These are phyloP conservation scores for Andrena camellia DNA, from an alignment of 2,888 invertebrate species.

Conservation along the genomic window DNA sequence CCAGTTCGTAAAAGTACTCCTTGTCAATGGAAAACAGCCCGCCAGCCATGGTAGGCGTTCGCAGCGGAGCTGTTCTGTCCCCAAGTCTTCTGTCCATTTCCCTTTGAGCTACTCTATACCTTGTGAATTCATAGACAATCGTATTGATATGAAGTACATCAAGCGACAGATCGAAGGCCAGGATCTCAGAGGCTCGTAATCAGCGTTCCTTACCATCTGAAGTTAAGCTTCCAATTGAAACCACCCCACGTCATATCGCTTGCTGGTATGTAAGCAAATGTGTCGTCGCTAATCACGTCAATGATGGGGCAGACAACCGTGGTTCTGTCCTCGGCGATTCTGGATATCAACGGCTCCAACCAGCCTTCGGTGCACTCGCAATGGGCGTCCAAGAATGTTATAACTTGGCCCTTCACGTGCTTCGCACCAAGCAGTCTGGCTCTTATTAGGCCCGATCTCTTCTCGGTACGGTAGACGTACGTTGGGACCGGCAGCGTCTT, in stretches of 20 bases:
- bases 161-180: neutral
- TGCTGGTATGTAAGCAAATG: slow-evolving; percentile 99
- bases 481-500: slow-evolving; percentile 94
- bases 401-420: slow-evolving; percentile 95
- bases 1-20: slow-evolving; percentile 98
- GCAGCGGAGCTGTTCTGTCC: slow-evolving; percentile 96
- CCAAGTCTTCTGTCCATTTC: slow-evolving; percentile 97
- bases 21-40: slow-evolving; percentile 97
- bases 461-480: slow-evolving; percentile 94
- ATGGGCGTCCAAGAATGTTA: slow-evolving; percentile 99
- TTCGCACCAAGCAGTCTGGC: slow-evolving; percentile 97
- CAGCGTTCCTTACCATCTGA: slow-evolving; percentile 92
- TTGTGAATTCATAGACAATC: slow-evolving; percentile 77
- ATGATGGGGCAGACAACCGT: slow-evolving; percentile 99
- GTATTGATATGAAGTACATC: neutral
- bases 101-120: slow-evolving; percentile 98
- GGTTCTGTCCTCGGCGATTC: slow-evolving; percentile 96
- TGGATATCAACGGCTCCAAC: slow-evolving; percentile 96
- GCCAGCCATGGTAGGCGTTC: slow-evolving; percentile 99
- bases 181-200: neutral
- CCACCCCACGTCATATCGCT: slow-evolving; percentile 99
- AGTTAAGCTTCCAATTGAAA: slow-evolving; percentile 99
- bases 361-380: slow-evolving; percentile 99
- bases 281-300: slow-evolving; percentile 99
- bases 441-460: slow-evolving; percentile 97